phyloP scores from a whole-genome alignment of 2,888 invertebrate species.

The Acleris holmiana region DNA sequence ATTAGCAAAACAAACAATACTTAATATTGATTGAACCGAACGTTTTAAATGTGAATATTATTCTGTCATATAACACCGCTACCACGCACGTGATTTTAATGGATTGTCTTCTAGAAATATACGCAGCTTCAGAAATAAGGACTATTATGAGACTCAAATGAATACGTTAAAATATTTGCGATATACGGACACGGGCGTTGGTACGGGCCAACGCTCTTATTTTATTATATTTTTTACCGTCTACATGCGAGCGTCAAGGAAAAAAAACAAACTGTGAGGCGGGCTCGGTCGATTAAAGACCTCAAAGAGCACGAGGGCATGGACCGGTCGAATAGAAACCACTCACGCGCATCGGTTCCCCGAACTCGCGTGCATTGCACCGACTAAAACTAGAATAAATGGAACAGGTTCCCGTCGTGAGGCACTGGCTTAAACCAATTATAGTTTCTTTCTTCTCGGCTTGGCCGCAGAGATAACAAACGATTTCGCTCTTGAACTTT shows the following conservation, averaged over 20 bases:
- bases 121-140: too few relatives aligned
- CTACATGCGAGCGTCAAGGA: slow-evolving; percentile 50
- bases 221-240: slow-evolving; percentile 33
- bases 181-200: too few relatives aligned
- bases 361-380: slow-evolving; percentile 48
- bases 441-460: slow-evolving; percentile 36
- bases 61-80: neutral
- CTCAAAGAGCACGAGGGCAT: slow-evolving; percentile 36
- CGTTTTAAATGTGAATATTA: neutral
- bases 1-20: slow-evolving; percentile 39
- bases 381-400: slow-evolving; percentile 42
- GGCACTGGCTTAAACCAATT: slow-evolving; percentile 36
- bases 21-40: slow-evolving; percentile 18
- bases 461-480: slow-evolving; percentile 15
- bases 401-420: slow-evolving; percentile 9
- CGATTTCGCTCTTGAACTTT: slow-evolving; percentile 19
- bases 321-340: slow-evolving; percentile 48
- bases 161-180: too few relatives aligned
- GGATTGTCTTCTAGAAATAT: too few relatives aligned
- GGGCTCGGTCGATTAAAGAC: slow-evolving; percentile 29
- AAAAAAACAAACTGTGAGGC: slow-evolving; percentile 46
- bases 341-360: slow-evolving; percentile 50
- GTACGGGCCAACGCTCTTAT: slow-evolving; percentile 1
- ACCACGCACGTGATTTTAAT: neutral
- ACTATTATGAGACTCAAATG: too few relatives aligned